Percentiles rank a stretch among this genome's conserved stretches.
Evolutionary conservation across 53 echinoderm and acorn worm genomes (phyloP).

Genomic region (Antedon mediterranea): DNA sequence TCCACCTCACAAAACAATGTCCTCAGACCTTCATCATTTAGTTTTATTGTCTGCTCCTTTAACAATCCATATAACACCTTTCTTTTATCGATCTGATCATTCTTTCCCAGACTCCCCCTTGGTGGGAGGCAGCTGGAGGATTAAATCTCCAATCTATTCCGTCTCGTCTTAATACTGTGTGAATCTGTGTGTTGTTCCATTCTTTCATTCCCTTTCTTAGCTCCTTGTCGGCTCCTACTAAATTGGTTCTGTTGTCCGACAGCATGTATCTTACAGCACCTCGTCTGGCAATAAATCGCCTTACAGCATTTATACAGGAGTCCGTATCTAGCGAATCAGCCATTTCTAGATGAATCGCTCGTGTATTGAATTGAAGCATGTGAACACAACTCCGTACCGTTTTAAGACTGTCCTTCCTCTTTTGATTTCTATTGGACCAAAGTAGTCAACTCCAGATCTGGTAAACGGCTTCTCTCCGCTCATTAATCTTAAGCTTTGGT

Average conservation of each 20-base stretch:
- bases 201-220: not conserved
- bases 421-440: not conserved
- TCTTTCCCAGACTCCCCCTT: slow-evolving; percentile 22
- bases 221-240: slow-evolving; percentile 15
- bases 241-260: slow-evolving; percentile 19
- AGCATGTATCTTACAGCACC: not conserved
- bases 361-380: not conserved
- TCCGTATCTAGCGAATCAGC: not conserved
- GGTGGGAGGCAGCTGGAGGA: slow-evolving; percentile 16
- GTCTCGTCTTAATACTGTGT: not conserved
- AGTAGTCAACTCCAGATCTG: not conserved
- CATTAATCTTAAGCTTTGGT: not conserved
- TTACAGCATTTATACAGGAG: not conserved
- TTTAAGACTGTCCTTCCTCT: not conserved
- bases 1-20: not conserved
- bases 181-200: slow-evolving; percentile 10
- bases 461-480: not conserved
- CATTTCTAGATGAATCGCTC: not conserved
- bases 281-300: not conserved
- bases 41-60: slow-evolving; percentile 3
- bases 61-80: slow-evolving; percentile 7
- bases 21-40: not conserved
- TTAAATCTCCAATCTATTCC: slow-evolving; percentile 16
- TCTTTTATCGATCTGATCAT: slow-evolving; percentile 9
- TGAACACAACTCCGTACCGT: not conserved